Base-by-base conservation (phyloP, 2,113 vertebrate genomes). In the Ondatra zibethicus region DNA sequence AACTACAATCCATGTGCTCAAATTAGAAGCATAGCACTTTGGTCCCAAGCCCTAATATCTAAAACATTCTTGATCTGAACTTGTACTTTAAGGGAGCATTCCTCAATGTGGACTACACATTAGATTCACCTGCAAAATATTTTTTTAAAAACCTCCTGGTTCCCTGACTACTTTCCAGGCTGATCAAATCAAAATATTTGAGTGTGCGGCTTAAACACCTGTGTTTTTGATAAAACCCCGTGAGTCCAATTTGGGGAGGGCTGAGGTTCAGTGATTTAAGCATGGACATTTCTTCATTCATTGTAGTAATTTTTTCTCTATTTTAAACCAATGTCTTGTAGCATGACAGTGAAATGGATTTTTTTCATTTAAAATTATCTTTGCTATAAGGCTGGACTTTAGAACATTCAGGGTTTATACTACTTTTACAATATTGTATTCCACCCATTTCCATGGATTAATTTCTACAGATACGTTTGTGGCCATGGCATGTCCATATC, bases 361-460 rank as follows among this genome's bases (percentile, higher is more conserved):
- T 92, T 92, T 73, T 47, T 42, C 89, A n/a, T 90, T 75, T 66
- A 70, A 94, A 94, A 88, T 87, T 92, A n/a, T 66, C 23, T 23
- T 78, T 96, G n/a, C 17, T 52, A 29, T 76, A 21, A 9, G 29
- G 13, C 65, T 94, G 14, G 33, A 75, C 23, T 96, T 91, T 52
- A 11, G 7, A 93, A 13, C 58, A 91, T 70, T 85, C 9, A 33
- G 27, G 4, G 33, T 81, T 94, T 73, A 55, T 88, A 52, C 73
- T 90, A 92, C 70, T 92, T 95, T 89, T 66, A 77, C 23, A 42
- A 87, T 96, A 84, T 47, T 92, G 8, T 75, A 33, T 88, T 93
- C 36, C 81, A 17, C 42, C 89, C 50, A 27, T 76, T 47, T 58
- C 42, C 1, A 27, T 31, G 31, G 39, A 84, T 94, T 88, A 17